Evolutionary conservation across 2,888 invertebrate genomes (phyloP).

Genomic region (Drosophila paracracens): DNA sequence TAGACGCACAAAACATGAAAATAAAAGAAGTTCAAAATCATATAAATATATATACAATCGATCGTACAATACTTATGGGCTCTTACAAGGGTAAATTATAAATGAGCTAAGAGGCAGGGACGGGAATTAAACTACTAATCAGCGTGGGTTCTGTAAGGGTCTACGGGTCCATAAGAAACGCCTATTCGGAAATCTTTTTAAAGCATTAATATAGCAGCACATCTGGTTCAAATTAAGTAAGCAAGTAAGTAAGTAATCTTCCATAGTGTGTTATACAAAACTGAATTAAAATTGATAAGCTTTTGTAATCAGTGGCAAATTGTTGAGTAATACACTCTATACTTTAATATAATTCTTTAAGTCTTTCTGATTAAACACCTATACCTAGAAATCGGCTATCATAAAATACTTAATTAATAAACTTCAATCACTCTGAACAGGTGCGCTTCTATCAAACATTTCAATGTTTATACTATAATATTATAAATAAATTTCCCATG

Average conservation of each 20-base stretch:
- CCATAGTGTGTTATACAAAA: not conserved
- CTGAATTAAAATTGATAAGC: not conserved
- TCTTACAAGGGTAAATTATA: conserved; percentile 46
- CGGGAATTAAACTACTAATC: conserved; percentile 18
- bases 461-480: not conserved
- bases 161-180: conserved; percentile 1
- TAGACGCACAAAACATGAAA: conserved; percentile 75
- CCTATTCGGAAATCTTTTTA: not conserved
- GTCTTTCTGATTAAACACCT: not conserved
- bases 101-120: conserved; percentile 15
- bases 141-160: conserved; percentile 8
- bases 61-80: conserved; percentile 33
- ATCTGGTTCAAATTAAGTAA: not conserved
- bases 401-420: not conserved
- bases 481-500: not conserved
- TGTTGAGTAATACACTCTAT: not conserved
- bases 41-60: conserved; percentile 48
- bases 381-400: not conserved
- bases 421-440: not conserved
- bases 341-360: not conserved
- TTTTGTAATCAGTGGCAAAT: not conserved
- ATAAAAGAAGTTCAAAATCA: conserved; percentile 64
- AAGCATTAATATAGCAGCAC: not conserved
- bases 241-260: not conserved
- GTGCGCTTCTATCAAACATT: not conserved